Evolutionary conservation across 2,888 invertebrate genomes (phyloP), one percentile per base, ranked within the genome.

Genomic region (Oxyscelio sp.): DNA sequence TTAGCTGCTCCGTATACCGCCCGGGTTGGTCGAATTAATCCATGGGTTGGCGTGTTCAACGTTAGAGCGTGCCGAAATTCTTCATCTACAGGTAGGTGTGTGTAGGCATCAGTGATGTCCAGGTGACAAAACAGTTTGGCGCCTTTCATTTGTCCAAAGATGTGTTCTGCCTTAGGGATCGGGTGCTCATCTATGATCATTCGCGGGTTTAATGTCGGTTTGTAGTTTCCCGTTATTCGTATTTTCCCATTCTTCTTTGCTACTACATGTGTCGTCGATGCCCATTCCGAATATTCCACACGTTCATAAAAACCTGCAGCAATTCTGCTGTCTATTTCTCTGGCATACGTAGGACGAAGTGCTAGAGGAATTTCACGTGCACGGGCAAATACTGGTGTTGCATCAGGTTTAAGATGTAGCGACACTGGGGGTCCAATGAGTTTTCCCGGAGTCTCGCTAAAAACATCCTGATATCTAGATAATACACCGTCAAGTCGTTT

Each of bases 101-200:
- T 58, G 17, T 73, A 73, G 0, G 73, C 80, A 22, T 59, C 58
- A 0, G 59, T n/a, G 40, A 40, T 40, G n/a, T 40, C 40, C 40
- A 40, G 40, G 40, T 40, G 40, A n/a, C 40, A 40, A 27, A 68
- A 77, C 0, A 71, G 24, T 13, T 0, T 52, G 1, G 75, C 71
- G 11, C 71, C 65, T 15, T 27, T 54, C 65, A 77, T 71, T n/a
- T 31, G 1, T 27, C 27, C 45, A 27, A 81, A 70, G 15, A 81
- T 8, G n/a, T 70, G 63, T 5, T 74, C 75, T 0, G 40, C 27
- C 24, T 61, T 75, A 0, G 75, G 68, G 22, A 75, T 74, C 2
- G 63, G 68, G 17, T 81, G 48, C n/a, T 81, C 81, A 22, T 75
- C 81, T n/a, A 81, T 48, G 24, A 74, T 68, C n/a, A 81, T 74